These are phyloP conservation scores for Sphenopsis melanotis DNA, from an alignment of 2,797 vertebrate species.

Conservation along the genomic window DNA sequence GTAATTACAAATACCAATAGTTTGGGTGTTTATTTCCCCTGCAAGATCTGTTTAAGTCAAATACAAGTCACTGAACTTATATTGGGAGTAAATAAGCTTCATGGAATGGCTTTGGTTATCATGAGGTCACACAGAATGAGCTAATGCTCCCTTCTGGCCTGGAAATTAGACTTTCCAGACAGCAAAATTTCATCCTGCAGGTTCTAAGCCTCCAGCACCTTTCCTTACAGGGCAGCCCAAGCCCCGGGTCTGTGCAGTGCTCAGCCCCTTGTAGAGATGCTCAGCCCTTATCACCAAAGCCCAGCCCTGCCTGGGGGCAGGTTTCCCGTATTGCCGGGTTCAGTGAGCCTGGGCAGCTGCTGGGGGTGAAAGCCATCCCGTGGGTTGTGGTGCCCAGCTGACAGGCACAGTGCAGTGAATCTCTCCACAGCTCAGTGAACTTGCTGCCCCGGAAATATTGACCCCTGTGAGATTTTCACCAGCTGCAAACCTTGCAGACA, in stretches of 20 bases:
- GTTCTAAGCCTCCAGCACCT: not conserved
- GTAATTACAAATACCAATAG: not conserved
- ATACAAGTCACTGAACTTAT: not conserved
- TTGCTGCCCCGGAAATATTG: not conserved
- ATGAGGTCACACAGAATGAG: constrained; percentile 43
- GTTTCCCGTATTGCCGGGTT: not conserved
- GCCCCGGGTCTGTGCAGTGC: fast-evolving
- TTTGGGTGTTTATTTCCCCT: not conserved
- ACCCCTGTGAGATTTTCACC: not conserved
- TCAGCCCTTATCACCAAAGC: not conserved
- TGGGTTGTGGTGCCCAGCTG: not conserved
- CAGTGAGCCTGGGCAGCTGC: not conserved
- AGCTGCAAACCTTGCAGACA: not conserved
- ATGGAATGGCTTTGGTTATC: not conserved
- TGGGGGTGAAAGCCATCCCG: fast-evolving
- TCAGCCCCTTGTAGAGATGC: not conserved
- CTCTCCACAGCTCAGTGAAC: not conserved
- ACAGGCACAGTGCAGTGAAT: not conserved
- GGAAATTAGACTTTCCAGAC: not conserved
- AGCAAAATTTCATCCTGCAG: not conserved
- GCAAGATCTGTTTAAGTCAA: not conserved
- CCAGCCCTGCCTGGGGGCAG: not conserved
- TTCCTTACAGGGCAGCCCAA: not conserved
- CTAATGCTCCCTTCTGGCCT: constrained; percentile 43
- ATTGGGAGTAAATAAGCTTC: not conserved